These are phyloP conservation scores for Dufourea novaeangliae DNA, from an alignment of 1,140 invertebrate species.

Conservation along the genomic window DNA sequence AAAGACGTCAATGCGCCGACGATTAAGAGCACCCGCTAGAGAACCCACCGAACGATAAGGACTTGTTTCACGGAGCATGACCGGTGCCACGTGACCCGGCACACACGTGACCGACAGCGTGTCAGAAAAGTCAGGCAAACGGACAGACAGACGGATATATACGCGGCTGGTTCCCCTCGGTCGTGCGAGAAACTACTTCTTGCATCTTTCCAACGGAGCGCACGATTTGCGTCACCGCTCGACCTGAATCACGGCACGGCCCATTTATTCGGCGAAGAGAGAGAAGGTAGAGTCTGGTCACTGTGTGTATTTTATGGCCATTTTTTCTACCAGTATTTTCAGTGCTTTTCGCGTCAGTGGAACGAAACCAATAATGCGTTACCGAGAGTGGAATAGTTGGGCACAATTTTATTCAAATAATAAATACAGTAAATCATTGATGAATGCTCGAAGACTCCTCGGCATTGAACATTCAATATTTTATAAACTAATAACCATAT, in stretches of 20 bases:
- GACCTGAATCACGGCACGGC: neutral
- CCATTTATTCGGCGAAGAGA: neutral
- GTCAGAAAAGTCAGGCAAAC: conserved; percentile 46
- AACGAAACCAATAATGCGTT: too few relatives aligned
- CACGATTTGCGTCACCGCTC: conserved; percentile 48
- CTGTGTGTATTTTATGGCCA: too few relatives aligned
- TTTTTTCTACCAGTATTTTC: too few relatives aligned
- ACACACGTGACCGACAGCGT: conserved; percentile 60
- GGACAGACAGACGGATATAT: conserved; percentile 53
- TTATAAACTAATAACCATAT: too few relatives aligned
- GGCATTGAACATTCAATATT: too few relatives aligned
- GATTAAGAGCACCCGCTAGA: neutral
- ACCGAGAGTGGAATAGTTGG: too few relatives aligned
- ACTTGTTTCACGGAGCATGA: conserved; percentile 10
- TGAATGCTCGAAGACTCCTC: too few relatives aligned
- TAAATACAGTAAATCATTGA: too few relatives aligned
- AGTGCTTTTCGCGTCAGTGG: too few relatives aligned
- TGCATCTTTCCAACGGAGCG: conserved; percentile 34
- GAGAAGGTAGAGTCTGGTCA: neutral
- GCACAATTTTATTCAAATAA: too few relatives aligned
- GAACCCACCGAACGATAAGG: conserved; percentile 16
- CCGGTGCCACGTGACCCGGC: conserved; percentile 52
- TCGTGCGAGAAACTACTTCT: conserved; percentile 52
- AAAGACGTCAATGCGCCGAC: neutral
- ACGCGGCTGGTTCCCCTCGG: conserved; percentile 39